A percentile compares a stretch with the other conserved stretches of the same genome.
Conservation (phyloP, 1,140 invertebrate species). For the Rhopalosiphum maidis region DNA sequence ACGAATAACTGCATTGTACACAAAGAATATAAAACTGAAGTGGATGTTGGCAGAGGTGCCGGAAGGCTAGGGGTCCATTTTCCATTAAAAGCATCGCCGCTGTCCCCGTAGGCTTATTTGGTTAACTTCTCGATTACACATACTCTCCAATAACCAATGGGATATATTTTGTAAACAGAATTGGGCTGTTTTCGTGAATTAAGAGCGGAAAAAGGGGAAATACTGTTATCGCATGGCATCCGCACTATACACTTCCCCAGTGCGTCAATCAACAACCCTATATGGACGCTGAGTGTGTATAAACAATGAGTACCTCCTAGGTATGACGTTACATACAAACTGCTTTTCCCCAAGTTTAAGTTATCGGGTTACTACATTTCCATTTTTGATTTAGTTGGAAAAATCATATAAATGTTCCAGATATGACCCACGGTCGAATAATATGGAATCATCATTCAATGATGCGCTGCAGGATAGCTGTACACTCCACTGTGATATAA, state of each 20-base stretch:
- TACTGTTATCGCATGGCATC: background rate
- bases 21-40: background rate
- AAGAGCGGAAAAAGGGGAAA: background rate
- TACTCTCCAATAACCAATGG: background rate
- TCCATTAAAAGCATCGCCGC: conserved; percentile 39
- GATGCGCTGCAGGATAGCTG: background rate
- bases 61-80: conserved; percentile 4
- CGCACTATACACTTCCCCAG: background rate
- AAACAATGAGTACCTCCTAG: conserved; percentile 22
- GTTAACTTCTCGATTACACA: conserved; percentile 45
- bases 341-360: background rate
- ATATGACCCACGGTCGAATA: background rate
- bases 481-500: background rate
- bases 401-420: background rate
- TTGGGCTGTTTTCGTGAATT: background rate
- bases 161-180: conserved; percentile 22
- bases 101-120: conserved; percentile 23
- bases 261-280: background rate
- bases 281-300: background rate
- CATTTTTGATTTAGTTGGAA: background rate
- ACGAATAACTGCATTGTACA: background rate
- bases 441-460: background rate
- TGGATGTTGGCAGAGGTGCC: background rate
- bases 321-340: background rate
- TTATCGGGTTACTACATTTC: conserved; percentile 27